Base-by-base conservation (phyloP, 2,113 vertebrate species). In the Protomyctophum bolini region DNA sequence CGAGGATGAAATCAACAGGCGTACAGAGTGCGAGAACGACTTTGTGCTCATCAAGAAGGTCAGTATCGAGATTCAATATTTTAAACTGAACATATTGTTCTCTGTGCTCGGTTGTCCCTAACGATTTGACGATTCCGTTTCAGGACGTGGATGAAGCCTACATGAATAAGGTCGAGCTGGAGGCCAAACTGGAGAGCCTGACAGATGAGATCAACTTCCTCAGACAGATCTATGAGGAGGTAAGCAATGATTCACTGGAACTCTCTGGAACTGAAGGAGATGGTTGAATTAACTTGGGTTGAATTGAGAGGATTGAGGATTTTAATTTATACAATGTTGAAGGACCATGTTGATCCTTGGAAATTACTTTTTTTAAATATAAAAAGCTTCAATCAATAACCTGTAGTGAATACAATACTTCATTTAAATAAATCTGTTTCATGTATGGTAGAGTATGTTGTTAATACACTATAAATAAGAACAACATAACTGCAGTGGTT, bases 131-230 rank as follows among this genome's bases (percentile, higher is more conserved):
- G 1, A 6, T 8, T 12, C 55, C 76, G 10, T 81, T 80, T 14
- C 82, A 99, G 97, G 97, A 98, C 0, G 96, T 98, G 2, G 97
- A 99, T 12, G 93, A 94, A 3, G 96, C 96, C 70, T 99, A 96
- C 90, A 96, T 96, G 95, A 97, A 92, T 75, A 99, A 99, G 80
- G 94, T 96, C 1, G 96, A 98, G 82, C 91, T 98, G 82, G 96
- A 98, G 84, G 95, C 95, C 85, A 98, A 97, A 83, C 93, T 97
- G 83, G 95, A 97, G n/a, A 92, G 94, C 56, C 86, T 98, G 83
- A 94, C 93, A 0, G 96, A 97, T 6, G 96, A 97, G 60, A 95
- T 98, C 83, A 95, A 94, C 79, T 98, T 97, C 93, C 94, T 96
- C 51, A 93, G 95, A 72, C 91, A 93, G 9, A 95, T 98, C 88